Base-by-base conservation (phyloP, 2,797 vertebrate genomes). In the Cyclopterus lumpus region DNA sequence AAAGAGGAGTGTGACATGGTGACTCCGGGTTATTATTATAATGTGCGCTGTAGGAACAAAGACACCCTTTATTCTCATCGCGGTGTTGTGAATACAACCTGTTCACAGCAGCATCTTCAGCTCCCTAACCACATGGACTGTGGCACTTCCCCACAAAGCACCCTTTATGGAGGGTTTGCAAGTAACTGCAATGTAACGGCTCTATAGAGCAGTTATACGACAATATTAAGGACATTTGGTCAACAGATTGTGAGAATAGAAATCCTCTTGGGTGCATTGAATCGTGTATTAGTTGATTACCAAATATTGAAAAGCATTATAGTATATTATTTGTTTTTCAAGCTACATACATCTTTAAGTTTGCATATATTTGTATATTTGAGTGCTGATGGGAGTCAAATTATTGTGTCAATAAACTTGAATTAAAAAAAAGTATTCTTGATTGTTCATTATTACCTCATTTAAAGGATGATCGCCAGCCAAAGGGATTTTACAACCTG, bases 31-130 rank as follows among this genome's bases (percentile, higher is more conserved):
- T 71, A 20, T 65, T 54, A 14, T 57, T 32, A 28, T 6, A 53
- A 34, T 22, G 20, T 22, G 24, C 49, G 53, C 40, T 20, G 73
- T 40, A 61, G 12, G 46, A 68, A 75, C 77, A 83, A 82, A 81
- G 53, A 24, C 5, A n/a, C 3, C 2, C 5, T 11, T 1, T 49
- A 26, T 53, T 49, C n/a, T 12, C 10, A 36, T 60, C 55, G 22
- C 40, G 70, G 54, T 73, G 71, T 2, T 42, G n/a, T 26, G 12
- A 55, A 40, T 30, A 28, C 64, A 82, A 46, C 34, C 26, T 40
- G 51, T 57, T 69, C 20, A 58, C 8, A 20, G 20, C 30, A 72
- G 14, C 40, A 63, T 65, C 85, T 61, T 0, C 55, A 60, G 48
- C 54, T 72, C 80, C 79, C 75, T 73, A 67, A 75, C 49, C 15